phyloP scores from a whole-genome alignment of 2,888 invertebrate species.

The Spodoptera picta region DNA sequence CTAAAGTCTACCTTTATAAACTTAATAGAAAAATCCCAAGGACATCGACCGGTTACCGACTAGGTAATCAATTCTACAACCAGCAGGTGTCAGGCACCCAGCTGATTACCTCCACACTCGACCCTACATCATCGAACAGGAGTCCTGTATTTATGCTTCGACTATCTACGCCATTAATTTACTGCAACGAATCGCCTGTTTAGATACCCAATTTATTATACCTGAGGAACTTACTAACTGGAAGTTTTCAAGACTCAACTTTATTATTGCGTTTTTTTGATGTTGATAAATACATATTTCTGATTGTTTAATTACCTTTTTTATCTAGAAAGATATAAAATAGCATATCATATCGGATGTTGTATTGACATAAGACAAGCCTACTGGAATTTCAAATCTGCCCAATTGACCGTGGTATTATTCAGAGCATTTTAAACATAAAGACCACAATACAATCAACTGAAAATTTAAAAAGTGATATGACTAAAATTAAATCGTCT shows the following conservation, averaged over 20 bases:
- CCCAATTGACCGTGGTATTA: too few species aligned
- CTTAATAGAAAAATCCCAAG: conserved; percentile 21
- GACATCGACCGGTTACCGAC: conserved; percentile 17
- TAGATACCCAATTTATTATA: conserved; percentile 30
- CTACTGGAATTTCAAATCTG: too few species aligned
- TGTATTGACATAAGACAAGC: too few species aligned
- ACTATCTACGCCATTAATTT: conserved; percentile 37
- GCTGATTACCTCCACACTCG: conserved; percentile 45
- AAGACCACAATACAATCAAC: too few species aligned
- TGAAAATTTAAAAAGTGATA: too few species aligned
- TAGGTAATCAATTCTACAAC: conserved; percentile 41
- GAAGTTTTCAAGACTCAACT: conserved; percentile 2
- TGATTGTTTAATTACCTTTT: too few species aligned
- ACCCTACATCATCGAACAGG: conserved; percentile 46
- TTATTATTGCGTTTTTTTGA: background rate
- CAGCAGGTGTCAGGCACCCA: conserved; percentile 43
- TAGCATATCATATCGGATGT: too few species aligned
- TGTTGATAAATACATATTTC: too few species aligned
- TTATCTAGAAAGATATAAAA: too few species aligned
- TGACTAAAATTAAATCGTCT: too few species aligned
- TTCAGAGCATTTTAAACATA: too few species aligned
- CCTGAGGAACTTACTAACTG: conserved; percentile 36
- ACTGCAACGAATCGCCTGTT: conserved; percentile 30
- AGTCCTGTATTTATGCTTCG: conserved; percentile 36
- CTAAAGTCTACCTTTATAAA: background rate